Evolutionary conservation across 2,113 vertebrate genomes (phyloP), one percentile per base, ranked within the genome.

Genomic region (Orthonyx spaldingii): DNA sequence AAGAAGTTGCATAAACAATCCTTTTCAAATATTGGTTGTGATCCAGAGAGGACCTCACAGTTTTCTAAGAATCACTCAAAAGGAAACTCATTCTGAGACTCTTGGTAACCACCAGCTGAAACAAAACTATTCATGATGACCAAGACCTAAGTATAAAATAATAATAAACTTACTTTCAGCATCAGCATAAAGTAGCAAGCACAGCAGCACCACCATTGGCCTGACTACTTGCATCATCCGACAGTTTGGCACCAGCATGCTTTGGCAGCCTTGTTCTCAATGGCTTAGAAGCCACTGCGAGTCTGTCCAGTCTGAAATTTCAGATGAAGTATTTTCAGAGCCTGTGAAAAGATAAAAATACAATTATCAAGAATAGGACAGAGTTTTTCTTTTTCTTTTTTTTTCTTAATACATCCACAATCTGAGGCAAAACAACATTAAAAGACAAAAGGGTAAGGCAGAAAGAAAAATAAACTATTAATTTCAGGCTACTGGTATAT

Each of bases 321-420:
- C 98, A 98, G 98, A 98, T 97, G 98, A 98, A 98, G 97, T 98
- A 93, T 98, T 98, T 98, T 99, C 99, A 99, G 98, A 99, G 98
- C 98, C 99, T 99, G 98, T 52, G 39, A 52, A 90, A 72, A 97
- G 66, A 97, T 86, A 84, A 90, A 87, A 85, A 96, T 46, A 94
- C 6, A 35, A 28, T 98, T 96, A 98, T 83, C 63, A 93, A 68
- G 41, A 84, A 61, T 0, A 74, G 23, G 9, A 20, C 3, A 35
- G 17, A 75, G 6, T 42, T 72, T 55, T 66, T 13, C 0, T 89
- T 10, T 9, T 55, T 23, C 23, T 71, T 61, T 61, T 10, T 4
- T 39, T 27, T 32, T 69, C 61, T n/a, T n/a, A n/a, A n/a, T n/a
- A n/a, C 50, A 59, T 56, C 42, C 46, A 63, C 33, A 75, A 55